Evolutionary conservation across 2,888 invertebrate genomes (phyloP), one percentile per base, ranked within the genome.

Genomic region (Papilio demoleus): DNA sequence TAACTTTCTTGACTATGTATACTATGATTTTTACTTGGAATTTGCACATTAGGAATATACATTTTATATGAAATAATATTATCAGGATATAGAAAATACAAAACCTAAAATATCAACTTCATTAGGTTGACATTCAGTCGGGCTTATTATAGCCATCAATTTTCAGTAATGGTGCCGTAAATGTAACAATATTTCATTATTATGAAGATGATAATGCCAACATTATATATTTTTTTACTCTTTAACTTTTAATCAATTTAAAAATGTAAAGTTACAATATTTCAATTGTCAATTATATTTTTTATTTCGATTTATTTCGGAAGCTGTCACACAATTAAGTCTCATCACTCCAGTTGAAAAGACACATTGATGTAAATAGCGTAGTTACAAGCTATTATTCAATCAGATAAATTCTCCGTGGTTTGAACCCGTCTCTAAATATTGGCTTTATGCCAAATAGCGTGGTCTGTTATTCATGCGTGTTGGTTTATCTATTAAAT

Each of bases 181-280:
- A 63, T 63, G 50, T 50, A 53, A 50, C 50, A 63, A 31, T 63
- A 63, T 53, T 50, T 63, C 24, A 50, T 50, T 24, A 63, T 38
- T 63, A 50, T 11, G 8, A 17, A 36, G 24, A n/a, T 50, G 63
- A 53, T 63, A 50, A 62, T 34, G 31, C n/a, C 9, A 14, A 12
- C 2, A 19, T 5, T 40, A 12, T 1, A n/a, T 56, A 9, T 31
- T 17, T 45, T 9, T 19, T 5, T 8, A 9, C 1, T 31, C n/a
- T 31, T 4, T 31, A 31, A 31, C 31, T 31, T 31, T 31, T 4
- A 31, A 31, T n/a, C n/a, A 31, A 31, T 4, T 4, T 31, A 31
- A 31, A 6, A 31, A 31, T 31, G 3, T 31, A 31, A 31, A 31
- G 3, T 4, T 31, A 4, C 31, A 31, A 31, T 31, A 6, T 31